Base-by-base conservation (phyloP, 1,140 invertebrate genomes). In the Drosophila seguyi region DNA sequence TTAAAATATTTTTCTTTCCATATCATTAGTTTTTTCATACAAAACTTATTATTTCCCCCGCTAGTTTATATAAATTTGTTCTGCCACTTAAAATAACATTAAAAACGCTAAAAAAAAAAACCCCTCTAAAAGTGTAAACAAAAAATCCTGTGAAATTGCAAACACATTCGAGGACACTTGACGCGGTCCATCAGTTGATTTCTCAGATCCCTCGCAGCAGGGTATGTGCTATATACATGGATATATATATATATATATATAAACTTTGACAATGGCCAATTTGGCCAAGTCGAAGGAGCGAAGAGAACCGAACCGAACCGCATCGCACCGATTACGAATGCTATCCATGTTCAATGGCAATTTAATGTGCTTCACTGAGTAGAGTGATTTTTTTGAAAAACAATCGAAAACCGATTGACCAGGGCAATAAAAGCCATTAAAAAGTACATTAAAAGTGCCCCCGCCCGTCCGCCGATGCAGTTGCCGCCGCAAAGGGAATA, bases 361-460 rank as follows among this genome's bases (percentile, higher is more conserved):
- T 84, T 82, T 79, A 82, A 82, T 82, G 75, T 69, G 63, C 75
- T 63, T 14, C 45, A 44, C 11, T 59, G 29, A 47, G 66, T 16
- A 52, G 62, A 67, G 66, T 55, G 65, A 68, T 50, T 36, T 31
- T 67, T 69, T 50, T 27, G 39, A 68, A 74, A 73, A 86, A 66
- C 81, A 81, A 86, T 81, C 63, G 56, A 71, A 86, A 66, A 86
- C 34, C 78, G 62, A 86, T 86, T 81, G 66, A 62, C 57, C 59
- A 78, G 60, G 45, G 78, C 82, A 86, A 86, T 86, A 86, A 85
- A 86, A 81, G 68, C 74, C 73, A 86, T 61, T 81, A 80, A 81
- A 84, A 80, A 86, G 78, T 81, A 81, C 78, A 84, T 84, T 84
- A 84, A 84, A 77, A 66, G 72, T n/a, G 29, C 50, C 29, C 27